Conservation (phyloP, 1,140 invertebrate species). For the Hyposmocoma kahamanoa region DNA sequence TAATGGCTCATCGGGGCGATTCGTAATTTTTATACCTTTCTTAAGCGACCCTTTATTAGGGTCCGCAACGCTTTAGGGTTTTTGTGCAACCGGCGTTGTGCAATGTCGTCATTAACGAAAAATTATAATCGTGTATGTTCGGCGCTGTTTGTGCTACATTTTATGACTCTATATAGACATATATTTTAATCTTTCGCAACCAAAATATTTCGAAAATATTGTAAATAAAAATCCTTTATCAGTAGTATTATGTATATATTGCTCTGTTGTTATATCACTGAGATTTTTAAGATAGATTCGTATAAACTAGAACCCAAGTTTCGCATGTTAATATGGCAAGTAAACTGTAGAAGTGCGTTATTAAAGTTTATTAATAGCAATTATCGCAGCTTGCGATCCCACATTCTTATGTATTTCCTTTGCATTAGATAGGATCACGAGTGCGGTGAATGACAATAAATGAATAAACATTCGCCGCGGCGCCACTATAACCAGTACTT, state of each 20-base stretch:
- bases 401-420: conserved; percentile 7
- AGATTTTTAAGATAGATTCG: no score
- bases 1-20: conserved; percentile 71
- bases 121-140: conserved; percentile 43
- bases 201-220: no score
- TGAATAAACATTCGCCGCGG: conserved; percentile 27
- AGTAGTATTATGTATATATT: no score
- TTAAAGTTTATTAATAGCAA: conserved; percentile 8
- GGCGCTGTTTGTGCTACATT: no score
- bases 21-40: conserved; percentile 70
- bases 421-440: conserved; percentile 16
- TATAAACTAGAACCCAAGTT: no score
- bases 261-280: no score
- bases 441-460: conserved; percentile 33
- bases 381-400: conserved; percentile 17
- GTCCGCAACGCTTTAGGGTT: conserved; percentile 62
- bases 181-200: no score
- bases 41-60: conserved; percentile 56
- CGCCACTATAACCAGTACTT: conserved; percentile 34
- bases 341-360: background rate
- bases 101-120: conserved; percentile 54
- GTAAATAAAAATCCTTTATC: no score
- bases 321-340: no score
- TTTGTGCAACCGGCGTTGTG: conserved; percentile 49
- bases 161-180: no score